A percentile compares a stretch with the other conserved stretches of the same genome.
These are phyloP conservation scores for Mobula birostris DNA, from an alignment of 2,113 vertebrate genomes.

Conservation along the genomic window DNA sequence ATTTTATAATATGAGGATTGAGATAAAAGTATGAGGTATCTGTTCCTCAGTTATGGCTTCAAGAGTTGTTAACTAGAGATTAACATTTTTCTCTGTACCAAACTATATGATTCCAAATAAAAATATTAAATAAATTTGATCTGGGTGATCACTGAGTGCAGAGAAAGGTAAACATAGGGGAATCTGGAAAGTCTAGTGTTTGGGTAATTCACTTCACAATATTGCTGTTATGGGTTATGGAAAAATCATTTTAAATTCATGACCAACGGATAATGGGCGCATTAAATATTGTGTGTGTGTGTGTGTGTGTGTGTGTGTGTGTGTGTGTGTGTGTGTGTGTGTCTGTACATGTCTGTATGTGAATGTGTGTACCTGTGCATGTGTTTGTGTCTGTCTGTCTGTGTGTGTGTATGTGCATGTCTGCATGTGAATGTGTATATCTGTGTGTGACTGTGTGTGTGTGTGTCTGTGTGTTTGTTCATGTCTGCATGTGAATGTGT, in stretches of 20 bases:
- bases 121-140: not conserved
- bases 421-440: too few species aligned
- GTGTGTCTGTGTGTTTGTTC: too few species aligned
- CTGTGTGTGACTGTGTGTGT: too few species aligned
- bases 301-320: too few species aligned
- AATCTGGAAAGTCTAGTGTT: not conserved
- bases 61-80: not conserved
- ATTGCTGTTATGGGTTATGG: not conserved
- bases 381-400: too few species aligned
- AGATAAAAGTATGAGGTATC: not conserved
- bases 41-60: not conserved
- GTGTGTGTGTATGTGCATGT: too few species aligned
- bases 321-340: too few species aligned
- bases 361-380: too few species aligned
- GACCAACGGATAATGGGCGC: not conserved
- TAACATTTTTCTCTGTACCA: not conserved
- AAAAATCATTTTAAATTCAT: not conserved
- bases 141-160: not conserved
- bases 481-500: too few species aligned
- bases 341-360: too few species aligned
- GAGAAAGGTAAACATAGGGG: not conserved
- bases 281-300: not conserved
- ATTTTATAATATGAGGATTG: not conserved
- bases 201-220: not conserved
- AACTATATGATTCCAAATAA: not conserved